Conservation (phyloP, 2,888 invertebrate species). For the Fissipunctia ypsillon region DNA sequence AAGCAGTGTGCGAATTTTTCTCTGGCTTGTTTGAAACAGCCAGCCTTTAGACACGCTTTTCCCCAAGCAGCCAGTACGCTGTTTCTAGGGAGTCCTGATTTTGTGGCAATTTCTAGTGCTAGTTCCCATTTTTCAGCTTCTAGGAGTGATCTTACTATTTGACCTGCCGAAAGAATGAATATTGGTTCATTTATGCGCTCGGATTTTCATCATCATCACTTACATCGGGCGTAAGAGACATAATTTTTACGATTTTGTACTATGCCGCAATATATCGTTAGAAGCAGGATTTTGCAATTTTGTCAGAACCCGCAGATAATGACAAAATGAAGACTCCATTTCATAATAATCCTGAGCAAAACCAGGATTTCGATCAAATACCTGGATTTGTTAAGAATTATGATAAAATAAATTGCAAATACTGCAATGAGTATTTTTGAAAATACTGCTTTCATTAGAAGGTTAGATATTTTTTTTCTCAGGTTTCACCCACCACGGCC, state of each 20-base stretch:
- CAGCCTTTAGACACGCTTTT: constrained; percentile 94
- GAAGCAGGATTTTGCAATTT: not conserved
- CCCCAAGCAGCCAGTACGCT: constrained; percentile 97
- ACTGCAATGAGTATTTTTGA: not conserved
- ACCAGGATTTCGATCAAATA: not conserved
- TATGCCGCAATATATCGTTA: not conserved
- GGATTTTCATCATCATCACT: no score
- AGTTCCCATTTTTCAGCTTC: constrained; percentile 96
- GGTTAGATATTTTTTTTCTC: not conserved
- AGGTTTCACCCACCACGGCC: not conserved
- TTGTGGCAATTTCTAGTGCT: constrained; percentile 96
- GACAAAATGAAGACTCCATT: not conserved
- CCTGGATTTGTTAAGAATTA: not conserved
- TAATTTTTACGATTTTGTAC: not conserved
- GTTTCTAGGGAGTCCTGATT: constrained; percentile 94
- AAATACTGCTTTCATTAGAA: not conserved
- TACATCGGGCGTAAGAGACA: not conserved
- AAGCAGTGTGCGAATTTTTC: constrained; percentile 92
- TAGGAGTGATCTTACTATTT: constrained; percentile 93
- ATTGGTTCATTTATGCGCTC: not conserved
- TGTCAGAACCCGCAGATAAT: not conserved
- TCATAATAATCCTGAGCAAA: not conserved
- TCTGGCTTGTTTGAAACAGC: constrained; percentile 94
- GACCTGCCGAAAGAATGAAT: constrained; percentile 80
- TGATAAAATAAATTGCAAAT: not conserved